Evolutionary conservation across 2,888 invertebrate species (phyloP).

Genomic region (Sminthurinus aureus): DNA sequence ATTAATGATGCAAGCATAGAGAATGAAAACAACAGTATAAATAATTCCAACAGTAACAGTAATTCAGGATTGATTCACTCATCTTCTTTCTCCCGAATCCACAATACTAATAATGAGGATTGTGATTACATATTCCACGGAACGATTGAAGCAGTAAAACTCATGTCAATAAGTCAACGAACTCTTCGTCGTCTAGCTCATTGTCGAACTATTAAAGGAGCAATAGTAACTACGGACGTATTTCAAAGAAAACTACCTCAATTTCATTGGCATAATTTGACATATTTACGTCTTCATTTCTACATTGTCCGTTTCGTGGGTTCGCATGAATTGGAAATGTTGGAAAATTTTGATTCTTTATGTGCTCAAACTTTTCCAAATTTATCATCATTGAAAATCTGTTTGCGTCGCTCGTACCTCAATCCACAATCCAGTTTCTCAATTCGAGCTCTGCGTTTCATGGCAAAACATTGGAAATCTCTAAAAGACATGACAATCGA

Average conservation of each 20-base stretch:
- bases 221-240: conserved; percentile 34
- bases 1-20: neutral
- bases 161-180: conserved; percentile 20
- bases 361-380: conserved; percentile 31
- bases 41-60: no score
- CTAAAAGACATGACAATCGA: conserved; percentile 46
- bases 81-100: no score
- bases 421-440: conserved; percentile 43
- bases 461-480: conserved; percentile 49
- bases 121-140: neutral
- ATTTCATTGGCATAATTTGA: conserved; percentile 34
- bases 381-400: conserved; percentile 28
- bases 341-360: conserved; percentile 37
- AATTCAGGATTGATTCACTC: no score
- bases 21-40: neutral
- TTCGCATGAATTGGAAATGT: conserved; percentile 38
- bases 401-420: conserved; percentile 37
- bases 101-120: neutral
- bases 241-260: conserved; percentile 35
- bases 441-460: conserved; percentile 46
- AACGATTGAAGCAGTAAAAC: conserved; percentile 25
- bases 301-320: conserved; percentile 38
- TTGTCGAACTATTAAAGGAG: conserved; percentile 32
- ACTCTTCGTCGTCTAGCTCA: conserved; percentile 23
- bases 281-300: conserved; percentile 33